Evolutionary conservation across 2,888 invertebrate species (phyloP).

Genomic region (Craniophora ligustri): DNA sequence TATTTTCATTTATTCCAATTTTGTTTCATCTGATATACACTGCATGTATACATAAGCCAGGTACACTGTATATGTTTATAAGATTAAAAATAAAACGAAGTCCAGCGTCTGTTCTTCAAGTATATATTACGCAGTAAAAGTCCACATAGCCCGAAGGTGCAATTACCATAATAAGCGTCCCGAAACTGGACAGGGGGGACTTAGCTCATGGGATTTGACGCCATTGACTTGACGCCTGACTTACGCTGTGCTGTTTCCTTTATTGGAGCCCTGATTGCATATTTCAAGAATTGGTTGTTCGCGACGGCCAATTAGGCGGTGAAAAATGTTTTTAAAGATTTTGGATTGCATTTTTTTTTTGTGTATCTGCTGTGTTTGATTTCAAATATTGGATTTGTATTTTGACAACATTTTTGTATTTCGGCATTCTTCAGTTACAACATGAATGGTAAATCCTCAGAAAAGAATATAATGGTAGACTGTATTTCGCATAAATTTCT

Average conservation of each 20-base stretch:
- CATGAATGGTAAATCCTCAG: no score
- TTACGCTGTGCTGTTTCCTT: conserved; percentile 46
- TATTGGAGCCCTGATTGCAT: conserved; percentile 51
- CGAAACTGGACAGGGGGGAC: conserved; percentile 47
- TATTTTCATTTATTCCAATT: no score
- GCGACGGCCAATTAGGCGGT: conserved; percentile 25
- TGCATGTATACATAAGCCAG: no score
- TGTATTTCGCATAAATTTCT: no score
- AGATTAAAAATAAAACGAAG: no score
- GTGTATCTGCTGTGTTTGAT: background rate
- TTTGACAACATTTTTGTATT: no score
- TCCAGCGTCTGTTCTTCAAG: conserved; percentile 29
- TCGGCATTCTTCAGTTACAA: no score
- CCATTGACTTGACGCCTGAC: conserved; percentile 56
- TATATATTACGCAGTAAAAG: conserved; percentile 41
- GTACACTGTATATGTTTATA: no score
- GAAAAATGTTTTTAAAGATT: conserved; percentile 10
- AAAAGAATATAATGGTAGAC: no score
- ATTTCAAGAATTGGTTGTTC: conserved; percentile 21
- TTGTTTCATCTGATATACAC: no score
- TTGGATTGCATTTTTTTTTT: background rate
- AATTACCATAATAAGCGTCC: conserved; percentile 54
- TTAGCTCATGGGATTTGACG: conserved; percentile 34
- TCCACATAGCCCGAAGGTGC: conserved; percentile 40
- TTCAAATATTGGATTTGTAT: background rate